These are phyloP conservation scores for Papilio machaon DNA, from an alignment of 1,140 invertebrate genomes.

Conservation along the genomic window DNA sequence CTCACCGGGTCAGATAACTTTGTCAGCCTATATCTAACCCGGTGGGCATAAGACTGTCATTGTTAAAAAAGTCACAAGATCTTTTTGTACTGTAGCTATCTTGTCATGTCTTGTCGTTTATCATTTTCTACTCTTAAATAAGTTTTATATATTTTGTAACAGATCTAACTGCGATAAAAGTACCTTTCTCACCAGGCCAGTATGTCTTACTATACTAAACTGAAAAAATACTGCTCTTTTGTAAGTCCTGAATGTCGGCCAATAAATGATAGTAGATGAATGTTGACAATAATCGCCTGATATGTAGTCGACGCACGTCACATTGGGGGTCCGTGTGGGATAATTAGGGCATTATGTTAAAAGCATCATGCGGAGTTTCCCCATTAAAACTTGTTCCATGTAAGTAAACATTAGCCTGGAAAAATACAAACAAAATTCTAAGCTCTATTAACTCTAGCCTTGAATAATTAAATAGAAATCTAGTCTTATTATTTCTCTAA, in stretches of 20 bases:
- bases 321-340: conserved; percentile 7
- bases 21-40: no score
- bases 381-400: conserved; percentile 15
- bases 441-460: not conserved
- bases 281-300: not conserved
- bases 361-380: conserved; percentile 16
- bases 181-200: not conserved
- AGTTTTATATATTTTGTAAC: no score
- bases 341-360: conserved; percentile 13
- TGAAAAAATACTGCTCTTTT: not conserved
- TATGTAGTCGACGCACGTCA: not conserved
- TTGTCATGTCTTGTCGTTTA: no score
- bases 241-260: not conserved
- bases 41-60: no score
- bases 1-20: no score
- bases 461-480: no score
- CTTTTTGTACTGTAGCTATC: no score
- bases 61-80: no score
- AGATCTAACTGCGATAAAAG: no score
- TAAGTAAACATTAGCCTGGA: conserved; percentile 6
- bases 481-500: no score
- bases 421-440: not conserved
- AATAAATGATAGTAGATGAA: not conserved
- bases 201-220: not conserved
- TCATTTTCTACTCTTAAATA: no score